These are phyloP conservation scores for Tricholauxania praeusta DNA, from an alignment of 2,888 invertebrate genomes.

Conservation along the genomic window DNA sequence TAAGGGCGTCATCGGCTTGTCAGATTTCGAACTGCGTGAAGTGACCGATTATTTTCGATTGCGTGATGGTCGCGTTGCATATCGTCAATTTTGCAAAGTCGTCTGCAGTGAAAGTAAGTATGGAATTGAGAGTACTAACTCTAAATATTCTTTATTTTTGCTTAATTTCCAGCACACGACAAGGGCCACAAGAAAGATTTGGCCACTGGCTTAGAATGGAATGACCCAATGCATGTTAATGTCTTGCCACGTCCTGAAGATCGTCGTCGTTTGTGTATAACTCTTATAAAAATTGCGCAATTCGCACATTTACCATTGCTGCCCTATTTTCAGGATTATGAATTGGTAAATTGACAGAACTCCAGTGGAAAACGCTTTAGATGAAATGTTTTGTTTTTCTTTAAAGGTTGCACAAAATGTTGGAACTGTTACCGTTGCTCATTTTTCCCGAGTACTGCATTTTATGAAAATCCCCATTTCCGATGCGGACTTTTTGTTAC, in stretches of 20 bases:
- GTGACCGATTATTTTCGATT: slow-evolving; percentile 82
- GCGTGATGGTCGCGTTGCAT: slow-evolving; percentile 82
- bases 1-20: slow-evolving; percentile 75
- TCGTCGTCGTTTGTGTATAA: slow-evolving; percentile 75
- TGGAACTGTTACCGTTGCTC: slow-evolving; percentile 81
- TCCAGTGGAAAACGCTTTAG: background rate
- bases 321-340: slow-evolving; percentile 73
- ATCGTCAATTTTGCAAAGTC: slow-evolving; percentile 80
- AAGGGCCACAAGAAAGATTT: slow-evolving; percentile 58
- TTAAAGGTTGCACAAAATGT: slow-evolving; percentile 80
- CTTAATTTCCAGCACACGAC: slow-evolving; percentile 49
- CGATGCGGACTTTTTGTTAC: slow-evolving; percentile 78
- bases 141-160: background rate
- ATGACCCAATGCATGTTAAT: slow-evolving; percentile 78
- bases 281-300: slow-evolving; percentile 80
- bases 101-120: slow-evolving; percentile 69
- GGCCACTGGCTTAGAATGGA: slow-evolving; percentile 74
- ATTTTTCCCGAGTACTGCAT: slow-evolving; percentile 80
- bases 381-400: background rate
- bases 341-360: slow-evolving; percentile 55
- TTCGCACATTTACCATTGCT: slow-evolving; percentile 74
- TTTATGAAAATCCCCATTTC: slow-evolving; percentile 78
- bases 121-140: background rate
- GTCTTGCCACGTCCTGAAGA: slow-evolving; percentile 75
- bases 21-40: slow-evolving; percentile 79